Evolutionary conservation across 64 coral and sea anemone genomes (phyloP), one percentile per base, ranked within the genome.

Genomic region (Montipora capricornis): DNA sequence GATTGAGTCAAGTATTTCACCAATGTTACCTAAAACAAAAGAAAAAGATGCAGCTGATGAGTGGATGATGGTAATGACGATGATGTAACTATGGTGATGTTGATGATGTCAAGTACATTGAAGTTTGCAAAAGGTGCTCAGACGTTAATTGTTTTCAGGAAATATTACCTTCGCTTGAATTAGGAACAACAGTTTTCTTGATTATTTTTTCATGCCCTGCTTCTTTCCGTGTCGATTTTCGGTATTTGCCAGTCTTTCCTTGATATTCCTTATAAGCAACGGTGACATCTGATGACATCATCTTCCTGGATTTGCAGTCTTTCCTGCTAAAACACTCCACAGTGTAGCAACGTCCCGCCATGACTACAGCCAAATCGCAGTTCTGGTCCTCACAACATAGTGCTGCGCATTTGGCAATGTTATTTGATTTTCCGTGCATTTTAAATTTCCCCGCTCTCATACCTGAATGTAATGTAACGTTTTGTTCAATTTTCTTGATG

Each of bases 381-480:
- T 76, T 73, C 4, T 50, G 71, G 69, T 85, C 71, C 20, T 84
- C 29, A 95, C 93, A 95, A 15, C 93, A 95, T 4, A 59, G 89
- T 3, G 77, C 24, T 44, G 89, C 80, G 26, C 93, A 95, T n/a
- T 58, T 68, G 58, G 88, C 84, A 53, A 95, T 95, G 73, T 90
- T 78, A 58, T 86, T 24, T 20, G 73, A 78, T 77, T 57, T 48
- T 77, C 84, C 77, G 8, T 90, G 93, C 53, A 86, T 68, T 73
- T 74, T 95, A 86, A 95, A 95, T 3, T 85, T 90, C 5, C 93
- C 93, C 47, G 93, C 93, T 24, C 71, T 68, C 93, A 90, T 95
- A 15, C 93, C 93, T 6, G 93, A 75, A 4, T 77, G 53, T 4
- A 95, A 52, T 57, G 93, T 68, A 22, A 55, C 29, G 7, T 95